A percentile compares a stretch with the other conserved stretches of the same genome.
These are phyloP conservation scores for Eilema griseolum DNA, from an alignment of 2,888 invertebrate genomes.

Conservation along the genomic window DNA sequence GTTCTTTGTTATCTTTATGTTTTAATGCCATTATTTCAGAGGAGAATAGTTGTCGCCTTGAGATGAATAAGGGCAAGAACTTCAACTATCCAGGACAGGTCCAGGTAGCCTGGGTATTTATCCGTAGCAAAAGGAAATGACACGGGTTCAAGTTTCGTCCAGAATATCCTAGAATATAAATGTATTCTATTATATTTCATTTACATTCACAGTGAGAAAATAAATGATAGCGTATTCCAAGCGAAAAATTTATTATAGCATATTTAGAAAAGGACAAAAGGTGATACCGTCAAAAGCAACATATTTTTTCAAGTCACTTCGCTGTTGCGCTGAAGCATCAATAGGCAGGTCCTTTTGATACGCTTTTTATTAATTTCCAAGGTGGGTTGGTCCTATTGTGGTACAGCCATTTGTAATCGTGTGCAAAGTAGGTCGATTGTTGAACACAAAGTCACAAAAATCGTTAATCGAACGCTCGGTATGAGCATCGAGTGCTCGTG, in stretches of 20 bases:
- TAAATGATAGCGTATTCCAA: too few relatives aligned
- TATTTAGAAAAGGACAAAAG: not conserved
- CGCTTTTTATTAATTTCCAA: not conserved
- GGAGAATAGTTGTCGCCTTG: too few relatives aligned
- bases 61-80: not conserved
- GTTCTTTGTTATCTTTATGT: too few relatives aligned
- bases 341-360: not conserved
- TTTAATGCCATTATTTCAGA: too few relatives aligned
- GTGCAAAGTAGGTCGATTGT: not conserved
- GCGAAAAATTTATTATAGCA: not conserved
- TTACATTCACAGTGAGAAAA: not conserved
- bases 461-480: conserved; percentile 3
- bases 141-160: not conserved
- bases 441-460: not conserved
- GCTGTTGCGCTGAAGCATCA: not conserved
- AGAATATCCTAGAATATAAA: not conserved
- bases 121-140: not conserved
- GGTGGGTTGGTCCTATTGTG: not conserved
- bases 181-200: not conserved
- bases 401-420: not conserved
- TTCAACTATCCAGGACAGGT: too few relatives aligned
- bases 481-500: not conserved
- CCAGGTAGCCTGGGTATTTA: not conserved
- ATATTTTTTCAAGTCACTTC: not conserved
- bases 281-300: not conserved